A percentile compares a stretch with the other conserved stretches of the same genome.
These are phyloP conservation scores for Pristionchus arcanus DNA, from an alignment of 2,888 invertebrate species.

Conservation along the genomic window DNA sequence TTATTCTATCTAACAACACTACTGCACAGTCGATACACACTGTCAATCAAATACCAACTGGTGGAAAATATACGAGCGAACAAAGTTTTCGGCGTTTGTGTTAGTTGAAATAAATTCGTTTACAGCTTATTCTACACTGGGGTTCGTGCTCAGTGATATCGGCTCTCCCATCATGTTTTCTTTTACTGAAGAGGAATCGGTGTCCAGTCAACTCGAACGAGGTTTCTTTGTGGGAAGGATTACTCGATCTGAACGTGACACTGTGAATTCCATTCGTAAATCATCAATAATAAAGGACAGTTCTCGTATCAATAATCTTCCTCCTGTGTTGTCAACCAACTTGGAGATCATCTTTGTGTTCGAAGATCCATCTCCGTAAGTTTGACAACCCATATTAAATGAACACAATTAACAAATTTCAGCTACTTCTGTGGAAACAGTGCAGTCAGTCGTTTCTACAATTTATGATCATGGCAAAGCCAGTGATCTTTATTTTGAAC, in stretches of 20 bases:
- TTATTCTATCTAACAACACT: background rate
- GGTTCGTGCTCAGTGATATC: background rate
- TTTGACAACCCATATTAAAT: background rate
- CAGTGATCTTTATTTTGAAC: background rate
- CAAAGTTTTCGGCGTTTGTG: background rate
- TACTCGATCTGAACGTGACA: background rate
- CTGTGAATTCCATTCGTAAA: background rate
- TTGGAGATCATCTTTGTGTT: background rate
- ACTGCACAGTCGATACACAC: background rate
- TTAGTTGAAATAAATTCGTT: background rate
- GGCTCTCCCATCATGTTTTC: background rate
- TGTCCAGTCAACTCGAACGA: background rate
- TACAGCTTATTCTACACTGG: background rate
- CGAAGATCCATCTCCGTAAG: background rate
- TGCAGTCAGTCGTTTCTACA: background rate
- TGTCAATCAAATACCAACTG: conserved; percentile 7
- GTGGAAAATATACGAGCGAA: background rate
- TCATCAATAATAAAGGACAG: background rate
- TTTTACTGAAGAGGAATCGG: background rate
- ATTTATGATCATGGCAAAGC: background rate
- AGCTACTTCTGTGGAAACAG: background rate
- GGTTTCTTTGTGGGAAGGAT: background rate
- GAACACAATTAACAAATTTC: background rate
- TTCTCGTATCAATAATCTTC: background rate
- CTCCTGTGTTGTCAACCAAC: background rate